Percentiles rank a stretch among this genome's conserved stretches.
Conservation (phyloP, 2,113 vertebrate species). For the Aptenodytes patagonicus region DNA sequence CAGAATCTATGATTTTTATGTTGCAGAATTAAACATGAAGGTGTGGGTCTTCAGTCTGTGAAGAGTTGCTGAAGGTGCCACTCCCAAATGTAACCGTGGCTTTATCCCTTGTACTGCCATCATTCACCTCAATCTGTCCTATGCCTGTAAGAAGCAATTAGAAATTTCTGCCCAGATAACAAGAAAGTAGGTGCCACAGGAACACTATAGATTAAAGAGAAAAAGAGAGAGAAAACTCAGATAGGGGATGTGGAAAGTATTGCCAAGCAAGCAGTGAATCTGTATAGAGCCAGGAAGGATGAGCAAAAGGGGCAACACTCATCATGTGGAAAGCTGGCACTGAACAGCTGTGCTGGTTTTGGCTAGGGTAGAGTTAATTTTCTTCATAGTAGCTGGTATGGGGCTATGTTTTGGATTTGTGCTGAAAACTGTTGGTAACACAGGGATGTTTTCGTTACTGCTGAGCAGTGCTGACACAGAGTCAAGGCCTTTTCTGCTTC, state of each 20-base stretch:
- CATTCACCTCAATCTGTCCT: not conserved
- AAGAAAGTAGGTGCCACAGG: not conserved
- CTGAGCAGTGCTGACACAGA: too few species aligned
- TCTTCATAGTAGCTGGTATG: too few species aligned
- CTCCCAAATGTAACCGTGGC: not conserved
- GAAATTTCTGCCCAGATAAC: not conserved
- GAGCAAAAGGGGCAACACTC: not conserved
- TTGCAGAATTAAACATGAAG: not conserved
- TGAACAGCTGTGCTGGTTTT: not conserved
- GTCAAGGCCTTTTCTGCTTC: too few species aligned
- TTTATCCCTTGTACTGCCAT: not conserved
- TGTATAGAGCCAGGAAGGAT: not conserved
- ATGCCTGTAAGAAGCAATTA: not conserved
- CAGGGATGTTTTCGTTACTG: too few species aligned
- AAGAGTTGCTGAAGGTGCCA: not conserved
- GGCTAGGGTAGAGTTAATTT: too few species aligned
- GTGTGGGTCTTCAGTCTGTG: not conserved
- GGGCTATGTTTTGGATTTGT: too few species aligned
- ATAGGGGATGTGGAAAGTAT: not conserved
- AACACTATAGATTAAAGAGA: not conserved
- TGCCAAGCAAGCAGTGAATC: accelerated
- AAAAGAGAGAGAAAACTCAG: not conserved
- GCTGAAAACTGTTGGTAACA: too few species aligned
- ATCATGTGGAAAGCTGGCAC: not conserved
- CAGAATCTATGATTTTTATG: not conserved